These are phyloP conservation scores for cat (Felis catus) DNA, from an alignment of 2,113 vertebrate genomes.

Conservation along the genomic window F.catus_Fca126_mat1.0 CM031420.1:9391501-9392000, in stretches of 20 bases:
- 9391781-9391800: neutral
- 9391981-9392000: neutral
- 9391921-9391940: no score
- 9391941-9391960: no score
- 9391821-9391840: neutral
- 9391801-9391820: neutral
- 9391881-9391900: neutral
- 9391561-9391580: neutral
- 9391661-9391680: accelerated
- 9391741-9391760: neutral
- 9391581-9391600: neutral
- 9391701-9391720: neutral
- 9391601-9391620: accelerated
- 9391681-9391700: accelerated
- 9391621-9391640: neutral
- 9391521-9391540: neutral
- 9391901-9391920: no score
- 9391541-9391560: no score
- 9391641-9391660: neutral
- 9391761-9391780: neutral
- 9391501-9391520: accelerated
- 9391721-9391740: neutral
- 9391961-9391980: neutral
- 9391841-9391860: accelerated
- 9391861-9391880: neutral